Evolutionary conservation across 2,888 invertebrate species (phyloP), one percentile per base, ranked within the genome.

Genomic region (Phrixothrix hirtus): DNA sequence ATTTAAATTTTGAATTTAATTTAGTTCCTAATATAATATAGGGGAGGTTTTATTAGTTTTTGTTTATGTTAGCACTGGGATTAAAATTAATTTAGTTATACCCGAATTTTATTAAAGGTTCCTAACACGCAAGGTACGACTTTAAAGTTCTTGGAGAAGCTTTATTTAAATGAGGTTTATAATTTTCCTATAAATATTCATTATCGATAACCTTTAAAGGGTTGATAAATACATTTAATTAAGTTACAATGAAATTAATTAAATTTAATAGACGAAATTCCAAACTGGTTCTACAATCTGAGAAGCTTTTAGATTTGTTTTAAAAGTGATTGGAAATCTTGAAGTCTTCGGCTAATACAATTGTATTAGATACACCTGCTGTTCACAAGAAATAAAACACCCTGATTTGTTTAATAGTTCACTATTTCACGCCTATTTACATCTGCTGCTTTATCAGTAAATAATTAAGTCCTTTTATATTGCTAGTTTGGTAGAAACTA

Each of bases 191-290:
- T 68, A 65, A 67, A 67, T 68, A 68, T 68, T 67, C 68, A 68
- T 67, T 61, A 56, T 57, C 56, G 59, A 63, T 64, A 67, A 64
- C 64, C 61, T 60, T 58, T 59, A 62, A 61, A 60, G 65, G 64
- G 63, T 61, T 63, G 67, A 68, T 68, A 69, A 68, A 59, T 56
- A 46, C 65, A 58, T 58, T 67, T 69, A 69, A 69, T 69, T 69
- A 67, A 64, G 59, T 57, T 59, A 44, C 63, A 64, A 62, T 65
- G 61, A 66, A 67, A 64, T 63, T 64, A 66, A 67, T 65, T 66
- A 59, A 62, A 61, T 61, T n/a, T n/a, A n/a, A n/a, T n/a, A n/a
- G n/a, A n/a, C n/a, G n/a, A n/a, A n/a, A n/a, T n/a, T n/a, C n/a
- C n/a, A n/a, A n/a, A n/a, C n/a, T n/a, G n/a, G n/a, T n/a, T n/a